Base-by-base conservation (phyloP, 2,113 vertebrate genomes). In the Nanorana parkeri region DNA sequence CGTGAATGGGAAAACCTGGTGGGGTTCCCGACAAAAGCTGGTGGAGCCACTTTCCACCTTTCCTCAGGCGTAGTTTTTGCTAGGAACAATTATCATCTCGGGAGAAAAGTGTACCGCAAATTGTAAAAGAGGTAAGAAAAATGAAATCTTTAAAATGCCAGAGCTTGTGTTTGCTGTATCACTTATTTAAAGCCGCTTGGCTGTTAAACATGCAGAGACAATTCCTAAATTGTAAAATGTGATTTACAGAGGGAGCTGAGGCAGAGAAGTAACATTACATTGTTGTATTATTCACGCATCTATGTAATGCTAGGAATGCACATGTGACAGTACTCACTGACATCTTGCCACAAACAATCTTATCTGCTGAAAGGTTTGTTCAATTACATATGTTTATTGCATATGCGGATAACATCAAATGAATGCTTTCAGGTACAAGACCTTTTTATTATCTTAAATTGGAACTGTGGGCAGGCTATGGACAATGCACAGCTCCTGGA, bases 1-100 rank as follows among this genome's bases (percentile, higher is more conserved):
- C 76, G 78, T 87, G 85, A 88, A 87, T 87, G 80, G 84, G 81
- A 29, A 36, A 21, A 0, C 86, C 79, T 85, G 84, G 86, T 77
- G 41, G 69, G 60, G n/a, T 24, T 36, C 32, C 67, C 60, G 1
- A 75, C 55, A 75, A 75, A 41, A 32, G 72, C 72, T 61, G 72
- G 55, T 60, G 19, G 72, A 20, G 10, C 56, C 72, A 41, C 72
- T 19, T 75, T 24, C 29, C 55, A 47, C 56, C 55, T 75, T 60
- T 75, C 56, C 72, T 60, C 24, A 61, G 72, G 72, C 72, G 5
- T 29, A 41, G 55, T 75, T 75, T 60, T 75, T 61, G 60, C 55
- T 60, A 41, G 72, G 72, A 75, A 75, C 72, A 75, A 75, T 75
- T 75, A 75, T 8, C 20, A 61, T 75, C 72, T 75, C 72, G 29